Evolutionary conservation across 2,797 vertebrate genomes (phyloP).

Genomic region (Potorous gilbertii): DNA sequence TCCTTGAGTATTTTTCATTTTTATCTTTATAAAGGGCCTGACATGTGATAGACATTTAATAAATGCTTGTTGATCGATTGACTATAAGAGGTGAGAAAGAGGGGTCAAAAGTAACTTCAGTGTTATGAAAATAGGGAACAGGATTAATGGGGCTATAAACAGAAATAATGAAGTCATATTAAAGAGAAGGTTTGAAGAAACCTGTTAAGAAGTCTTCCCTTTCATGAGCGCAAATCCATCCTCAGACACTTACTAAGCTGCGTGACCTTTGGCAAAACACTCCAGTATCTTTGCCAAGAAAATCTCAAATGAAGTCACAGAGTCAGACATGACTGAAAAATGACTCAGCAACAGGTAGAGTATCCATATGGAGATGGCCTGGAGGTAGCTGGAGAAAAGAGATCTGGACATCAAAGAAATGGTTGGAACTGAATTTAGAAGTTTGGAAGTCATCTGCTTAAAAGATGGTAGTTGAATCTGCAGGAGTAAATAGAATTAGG

Average conservation of each 20-base stretch:
- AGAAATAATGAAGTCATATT: too few relatives aligned
- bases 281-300: too few relatives aligned
- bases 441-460: not conserved
- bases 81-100: too few relatives aligned
- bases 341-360: not conserved
- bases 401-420: not conserved
- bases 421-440: not conserved
- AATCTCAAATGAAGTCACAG: too few relatives aligned
- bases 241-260: not conserved
- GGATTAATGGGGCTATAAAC: too few relatives aligned
- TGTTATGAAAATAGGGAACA: too few relatives aligned
- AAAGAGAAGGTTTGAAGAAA: too few relatives aligned
- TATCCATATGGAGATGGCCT: not conserved
- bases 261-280: not conserved
- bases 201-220: not conserved
- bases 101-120: too few relatives aligned
- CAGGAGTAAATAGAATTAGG: not conserved
- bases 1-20: too few relatives aligned
- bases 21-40: too few relatives aligned
- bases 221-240: not conserved
- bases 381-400: not conserved
- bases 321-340: not conserved
- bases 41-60: too few relatives aligned
- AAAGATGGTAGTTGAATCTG: not conserved
- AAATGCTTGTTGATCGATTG: too few relatives aligned